Evolutionary conservation across 2,888 invertebrate species (phyloP).

Genomic region (Anticlea derivata): DNA sequence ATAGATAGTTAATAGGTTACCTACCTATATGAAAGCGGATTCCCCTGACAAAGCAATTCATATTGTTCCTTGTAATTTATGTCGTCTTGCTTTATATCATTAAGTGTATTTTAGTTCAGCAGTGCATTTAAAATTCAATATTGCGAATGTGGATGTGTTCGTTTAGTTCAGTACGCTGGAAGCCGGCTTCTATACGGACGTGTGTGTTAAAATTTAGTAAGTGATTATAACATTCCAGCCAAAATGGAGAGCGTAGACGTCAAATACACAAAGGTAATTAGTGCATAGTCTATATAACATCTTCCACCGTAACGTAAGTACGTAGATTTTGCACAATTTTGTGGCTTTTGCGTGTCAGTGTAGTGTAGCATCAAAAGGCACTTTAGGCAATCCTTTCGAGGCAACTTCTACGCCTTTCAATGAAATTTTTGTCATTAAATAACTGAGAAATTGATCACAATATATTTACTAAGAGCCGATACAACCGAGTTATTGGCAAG

Average conservation of each 20-base stretch:
- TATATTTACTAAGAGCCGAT: too few species aligned
- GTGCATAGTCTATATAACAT: too few species aligned
- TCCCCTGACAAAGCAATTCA: neutral
- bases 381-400: too few species aligned
- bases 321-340: too few species aligned
- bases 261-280: slow-evolving; percentile 78
- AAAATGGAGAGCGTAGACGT: slow-evolving; percentile 80
- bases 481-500: too few species aligned
- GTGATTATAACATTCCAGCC: slow-evolving; percentile 16
- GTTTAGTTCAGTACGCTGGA: slow-evolving; percentile 39
- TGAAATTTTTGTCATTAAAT: too few species aligned
- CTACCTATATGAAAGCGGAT: too few species aligned
- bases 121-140: neutral
- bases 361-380: too few species aligned
- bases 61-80: neutral
- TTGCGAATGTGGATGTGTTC: neutral
- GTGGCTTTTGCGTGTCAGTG: too few species aligned
- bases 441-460: too few species aligned
- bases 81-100: neutral
- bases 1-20: neutral
- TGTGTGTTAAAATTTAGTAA: slow-evolving; percentile 14
- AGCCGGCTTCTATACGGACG: slow-evolving; percentile 36
- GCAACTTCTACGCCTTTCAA: too few species aligned
- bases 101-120: slow-evolving; percentile 16
- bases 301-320: too few species aligned